Evolutionary conservation across 2,888 invertebrate genomes (phyloP).

Genomic region (Theretra japonica): DNA sequence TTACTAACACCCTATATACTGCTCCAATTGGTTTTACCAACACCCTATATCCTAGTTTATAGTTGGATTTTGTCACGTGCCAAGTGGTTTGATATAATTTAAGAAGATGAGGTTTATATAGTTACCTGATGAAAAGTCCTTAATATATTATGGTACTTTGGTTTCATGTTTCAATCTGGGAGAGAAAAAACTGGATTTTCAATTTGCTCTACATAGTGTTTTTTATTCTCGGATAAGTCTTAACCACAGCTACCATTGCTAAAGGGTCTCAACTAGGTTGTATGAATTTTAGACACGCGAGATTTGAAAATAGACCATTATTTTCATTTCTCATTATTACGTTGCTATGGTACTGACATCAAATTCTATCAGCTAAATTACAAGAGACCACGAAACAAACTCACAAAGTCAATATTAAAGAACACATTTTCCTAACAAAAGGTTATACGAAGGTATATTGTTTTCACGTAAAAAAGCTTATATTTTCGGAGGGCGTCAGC

Average conservation of each 20-base stretch:
- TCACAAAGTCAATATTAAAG: not conserved
- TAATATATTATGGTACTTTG: too few relatives aligned
- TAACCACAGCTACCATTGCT: too few relatives aligned
- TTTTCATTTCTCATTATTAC: not conserved
- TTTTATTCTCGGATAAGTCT: too few relatives aligned
- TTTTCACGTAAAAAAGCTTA: constrained; percentile 35
- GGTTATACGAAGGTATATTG: constrained; percentile 17
- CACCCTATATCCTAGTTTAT: not conserved
- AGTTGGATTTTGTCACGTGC: not conserved
- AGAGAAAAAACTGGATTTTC: too few relatives aligned
- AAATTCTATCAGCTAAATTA: too few relatives aligned
- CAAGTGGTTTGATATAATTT: not conserved
- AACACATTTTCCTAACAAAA: not conserved
- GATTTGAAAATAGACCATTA: not conserved
- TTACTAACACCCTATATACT: constrained; percentile 32
- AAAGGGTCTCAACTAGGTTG: too few relatives aligned
- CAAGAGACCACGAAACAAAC: too few relatives aligned
- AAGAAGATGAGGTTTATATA: not conserved
- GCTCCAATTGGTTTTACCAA: not conserved
- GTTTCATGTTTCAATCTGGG: too few relatives aligned
- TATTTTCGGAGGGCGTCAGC: constrained; percentile 15
- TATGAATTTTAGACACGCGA: too few relatives aligned
- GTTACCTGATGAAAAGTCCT: too few relatives aligned
- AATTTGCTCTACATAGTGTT: too few relatives aligned
- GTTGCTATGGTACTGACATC: not conserved